Conservation (phyloP, 2,113 vertebrate genomes). For the Anarrhichthys ocellatus region DNA sequence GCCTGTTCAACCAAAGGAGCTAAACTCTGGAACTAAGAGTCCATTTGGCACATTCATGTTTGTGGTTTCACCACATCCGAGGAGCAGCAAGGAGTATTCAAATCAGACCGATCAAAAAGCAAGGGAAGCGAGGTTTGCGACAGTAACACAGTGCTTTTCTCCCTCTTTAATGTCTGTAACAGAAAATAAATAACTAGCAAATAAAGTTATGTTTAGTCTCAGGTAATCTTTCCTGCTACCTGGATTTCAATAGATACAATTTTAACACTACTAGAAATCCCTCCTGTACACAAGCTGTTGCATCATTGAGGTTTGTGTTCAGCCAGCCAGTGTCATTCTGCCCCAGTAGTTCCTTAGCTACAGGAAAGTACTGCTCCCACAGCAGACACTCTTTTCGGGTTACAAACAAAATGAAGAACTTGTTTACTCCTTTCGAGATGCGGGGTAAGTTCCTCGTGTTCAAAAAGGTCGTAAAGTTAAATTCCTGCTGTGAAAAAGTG, state of each 20-base stretch:
- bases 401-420: background rate
- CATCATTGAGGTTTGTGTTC: background rate
- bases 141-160: background rate
- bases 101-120: background rate
- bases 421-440: background rate
- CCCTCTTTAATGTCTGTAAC: background rate
- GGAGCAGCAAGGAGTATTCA: background rate
- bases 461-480: background rate
- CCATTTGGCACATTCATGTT: background rate
- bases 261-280: background rate
- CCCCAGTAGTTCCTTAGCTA: background rate
- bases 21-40: background rate
- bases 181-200: no score
- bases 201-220: no score
- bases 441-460: background rate
- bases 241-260: no score
- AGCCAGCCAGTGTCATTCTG: background rate
- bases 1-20: background rate
- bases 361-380: background rate
- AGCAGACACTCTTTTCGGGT: no score
- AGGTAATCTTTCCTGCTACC: no score
- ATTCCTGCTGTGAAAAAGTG: background rate
- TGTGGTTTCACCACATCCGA: background rate
- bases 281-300: background rate
- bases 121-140: slow-evolving; percentile 1